Base-by-base conservation (phyloP, 2,888 invertebrate genomes). In the Odontocolon sp. region DNA sequence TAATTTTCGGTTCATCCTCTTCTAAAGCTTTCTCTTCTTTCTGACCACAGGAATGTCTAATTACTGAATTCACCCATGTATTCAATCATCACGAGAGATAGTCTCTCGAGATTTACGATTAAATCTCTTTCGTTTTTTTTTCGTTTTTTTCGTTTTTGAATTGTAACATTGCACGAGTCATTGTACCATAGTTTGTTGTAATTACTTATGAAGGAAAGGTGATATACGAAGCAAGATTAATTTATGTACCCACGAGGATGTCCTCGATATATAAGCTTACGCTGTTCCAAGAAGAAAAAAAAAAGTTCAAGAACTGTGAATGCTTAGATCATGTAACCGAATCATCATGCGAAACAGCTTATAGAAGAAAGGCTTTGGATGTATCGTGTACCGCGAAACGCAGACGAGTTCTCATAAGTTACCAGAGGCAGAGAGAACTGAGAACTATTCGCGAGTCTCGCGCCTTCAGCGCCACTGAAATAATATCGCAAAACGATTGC, bases 401-500 rank as follows among this genome's bases (percentile, higher is more conserved):
- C 38, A 8, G 21, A 52, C 42, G 33, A 59, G 45, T 67, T 67
- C 54, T 45, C 45, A 54, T 31, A 59, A n/a, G 42, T 59, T 59
- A 42, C 66, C 50, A 59, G 64, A n/a, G n/a, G n/a, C n/a, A n/a
- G n/a, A n/a, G n/a, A n/a, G n/a, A n/a, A n/a, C n/a, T n/a, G n/a
- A n/a, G n/a, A n/a, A n/a, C n/a, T n/a, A n/a, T n/a, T n/a, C n/a
- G n/a, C n/a, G n/a, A n/a, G n/a, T n/a, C n/a, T n/a, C n/a, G n/a
- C n/a, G n/a, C n/a, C n/a, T n/a, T 45, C 68, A 21, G 0, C 38
- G 26, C 8, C 26, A 14, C 36, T 26, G 68, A 56, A 74, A 74
- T 63, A 63, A 54, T 68, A 74, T 74, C 74, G 68, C 68, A 18
- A n/a, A 18, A 57, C 54, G 70, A 71, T 76, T 66, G 70, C 71